Evolutionary conservation across 2,888 invertebrate genomes (phyloP).

Genomic region (Heliconius aoede): DNA sequence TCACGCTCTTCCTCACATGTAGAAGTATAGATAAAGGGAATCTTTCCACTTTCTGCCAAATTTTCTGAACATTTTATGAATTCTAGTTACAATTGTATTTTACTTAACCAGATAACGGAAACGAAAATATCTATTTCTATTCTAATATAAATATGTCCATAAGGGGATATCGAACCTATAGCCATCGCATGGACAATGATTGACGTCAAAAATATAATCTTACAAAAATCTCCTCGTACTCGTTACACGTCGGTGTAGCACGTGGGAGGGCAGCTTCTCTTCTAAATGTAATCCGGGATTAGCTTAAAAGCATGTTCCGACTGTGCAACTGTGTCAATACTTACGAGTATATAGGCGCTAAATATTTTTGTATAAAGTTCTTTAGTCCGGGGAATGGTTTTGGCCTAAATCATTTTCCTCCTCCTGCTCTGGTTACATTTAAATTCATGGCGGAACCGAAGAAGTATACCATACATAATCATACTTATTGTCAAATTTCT

Average conservation of each 20-base stretch:
- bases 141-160: neutral
- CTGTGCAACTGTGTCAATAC: constrained; percentile 54
- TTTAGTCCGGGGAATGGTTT: neutral
- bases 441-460: too few relatives aligned
- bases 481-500: too few relatives aligned
- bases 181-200: neutral
- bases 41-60: too few relatives aligned
- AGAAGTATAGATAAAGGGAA: neutral
- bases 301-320: constrained; percentile 46
- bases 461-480: too few relatives aligned
- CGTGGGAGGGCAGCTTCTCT: constrained; percentile 9
- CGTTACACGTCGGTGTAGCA: constrained; percentile 45
- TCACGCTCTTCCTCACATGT: neutral
- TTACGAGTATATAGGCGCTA: too few relatives aligned
- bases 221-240: neutral
- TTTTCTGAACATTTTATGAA: too few relatives aligned
- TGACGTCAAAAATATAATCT: neutral
- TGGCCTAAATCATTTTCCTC: neutral
- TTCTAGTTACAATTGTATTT: too few relatives aligned
- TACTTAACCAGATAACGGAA: neutral
- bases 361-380: neutral
- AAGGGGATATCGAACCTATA: neutral
- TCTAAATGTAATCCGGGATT: constrained; percentile 46
- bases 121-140: neutral
- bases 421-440: too few relatives aligned